phyloP scores from a whole-genome alignment of 30 jellyfish, hydroid and myxozoan species.

The Hydractinia symbiolongicarpus region DNA sequence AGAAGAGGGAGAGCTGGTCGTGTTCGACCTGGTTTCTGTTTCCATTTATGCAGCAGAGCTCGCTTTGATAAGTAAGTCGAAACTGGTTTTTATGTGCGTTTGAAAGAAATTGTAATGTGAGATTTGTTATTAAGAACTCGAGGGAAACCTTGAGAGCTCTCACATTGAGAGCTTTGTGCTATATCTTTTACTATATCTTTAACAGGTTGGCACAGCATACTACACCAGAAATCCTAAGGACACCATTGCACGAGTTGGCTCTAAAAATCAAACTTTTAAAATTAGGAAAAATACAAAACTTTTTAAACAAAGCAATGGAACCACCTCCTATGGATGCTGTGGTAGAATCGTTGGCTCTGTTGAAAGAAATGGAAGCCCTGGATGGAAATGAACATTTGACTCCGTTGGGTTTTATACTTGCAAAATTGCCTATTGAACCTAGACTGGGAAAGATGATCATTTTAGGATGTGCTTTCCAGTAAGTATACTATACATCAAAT shows the following conservation, averaged over 20 bases:
- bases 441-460: constrained; percentile 93
- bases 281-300: constrained; percentile 67
- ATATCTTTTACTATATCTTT: too few relatives aligned
- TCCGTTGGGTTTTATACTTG: constrained; percentile 88
- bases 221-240: constrained; percentile 95
- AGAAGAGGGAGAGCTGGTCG: constrained; percentile 95
- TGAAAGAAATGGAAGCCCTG: constrained; percentile 92
- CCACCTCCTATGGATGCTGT: constrained; percentile 98
- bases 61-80: constrained; percentile 45
- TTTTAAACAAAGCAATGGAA: constrained; percentile 82
- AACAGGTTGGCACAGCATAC: constrained; percentile 83
- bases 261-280: constrained; percentile 67
- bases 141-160: too few relatives aligned
- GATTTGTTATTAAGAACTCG: too few relatives aligned
- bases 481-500: neutral
- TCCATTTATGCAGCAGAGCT: constrained; percentile 84
- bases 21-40: constrained; percentile 84
- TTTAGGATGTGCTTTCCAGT: constrained; percentile 85
- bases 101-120: too few relatives aligned
- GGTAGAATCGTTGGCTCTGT: constrained; percentile 70
- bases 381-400: constrained; percentile 71
- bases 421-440: constrained; percentile 93
- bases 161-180: too few relatives aligned
- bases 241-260: constrained; percentile 83
- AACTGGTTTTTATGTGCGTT: too few relatives aligned